These are phyloP conservation scores for Charanyca ferruginea DNA, from an alignment of 2,888 invertebrate genomes.

Conservation along the genomic window DNA sequence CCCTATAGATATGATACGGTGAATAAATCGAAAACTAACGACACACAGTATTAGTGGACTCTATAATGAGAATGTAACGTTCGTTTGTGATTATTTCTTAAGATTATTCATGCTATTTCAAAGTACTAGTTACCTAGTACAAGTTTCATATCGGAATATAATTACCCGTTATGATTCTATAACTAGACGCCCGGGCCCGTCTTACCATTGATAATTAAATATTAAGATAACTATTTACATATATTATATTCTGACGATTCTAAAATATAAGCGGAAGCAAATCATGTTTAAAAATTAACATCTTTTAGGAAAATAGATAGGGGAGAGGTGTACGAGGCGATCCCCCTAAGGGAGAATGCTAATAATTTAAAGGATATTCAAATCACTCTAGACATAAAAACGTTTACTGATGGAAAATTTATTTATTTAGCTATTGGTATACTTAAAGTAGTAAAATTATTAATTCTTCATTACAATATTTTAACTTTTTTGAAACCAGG, in stretches of 20 bases:
- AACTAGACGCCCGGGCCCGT: background rate
- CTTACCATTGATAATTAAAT: background rate
- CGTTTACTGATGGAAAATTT: too few relatives aligned
- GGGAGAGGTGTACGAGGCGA: too few relatives aligned
- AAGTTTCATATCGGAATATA: conserved; percentile 19
- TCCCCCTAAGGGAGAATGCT: too few relatives aligned
- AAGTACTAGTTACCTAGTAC: conserved; percentile 14
- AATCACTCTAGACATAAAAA: too few relatives aligned
- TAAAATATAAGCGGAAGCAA: conserved; percentile 10
- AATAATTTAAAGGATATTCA: too few relatives aligned
- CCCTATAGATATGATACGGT: conserved; percentile 14
- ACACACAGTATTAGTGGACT: background rate
- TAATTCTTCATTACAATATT: too few relatives aligned
- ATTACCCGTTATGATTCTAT: conserved; percentile 24
- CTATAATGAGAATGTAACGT: conserved; percentile 1
- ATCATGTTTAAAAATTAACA: conserved; percentile 7
- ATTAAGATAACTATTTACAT: too few relatives aligned
- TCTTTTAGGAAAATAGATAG: too few relatives aligned
- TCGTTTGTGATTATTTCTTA: conserved; percentile 21
- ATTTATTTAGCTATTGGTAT: too few relatives aligned
- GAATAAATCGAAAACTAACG: background rate
- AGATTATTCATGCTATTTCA: conserved; percentile 25
- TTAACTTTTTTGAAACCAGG: too few relatives aligned
- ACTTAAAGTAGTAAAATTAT: too few relatives aligned
- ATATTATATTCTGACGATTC: too few relatives aligned